phyloP scores from a whole-genome alignment of 2,888 invertebrate genomes.

The Apodemia duryi region DNA sequence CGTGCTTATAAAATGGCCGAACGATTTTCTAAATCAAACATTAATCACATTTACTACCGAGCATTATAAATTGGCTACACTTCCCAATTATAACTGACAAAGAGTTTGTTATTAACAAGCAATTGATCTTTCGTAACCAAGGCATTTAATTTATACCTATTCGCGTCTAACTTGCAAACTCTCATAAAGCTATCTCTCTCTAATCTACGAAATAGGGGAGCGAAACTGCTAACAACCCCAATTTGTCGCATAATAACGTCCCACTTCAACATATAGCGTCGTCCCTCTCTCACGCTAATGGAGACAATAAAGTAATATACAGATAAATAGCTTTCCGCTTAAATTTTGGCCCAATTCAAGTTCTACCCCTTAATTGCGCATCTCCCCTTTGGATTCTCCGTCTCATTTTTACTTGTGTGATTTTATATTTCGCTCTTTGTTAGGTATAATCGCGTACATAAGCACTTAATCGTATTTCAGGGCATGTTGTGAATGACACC shows the following conservation, averaged over 20 bases:
- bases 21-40: slow-evolving; percentile 47
- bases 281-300: slow-evolving; percentile 59
- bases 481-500: slow-evolving; percentile 57
- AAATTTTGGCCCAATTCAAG: slow-evolving; percentile 75
- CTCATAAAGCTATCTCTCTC: slow-evolving; percentile 38
- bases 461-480: slow-evolving; percentile 76
- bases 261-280: slow-evolving; percentile 39
- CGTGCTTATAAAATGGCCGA: slow-evolving; percentile 40
- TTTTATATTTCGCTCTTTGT: slow-evolving; percentile 34
- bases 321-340: slow-evolving; percentile 74
- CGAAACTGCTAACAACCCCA: slow-evolving; percentile 43
- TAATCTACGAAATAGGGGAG: slow-evolving; percentile 39
- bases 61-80: slow-evolving; percentile 31
- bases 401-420: slow-evolving; percentile 41
- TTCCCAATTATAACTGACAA: slow-evolving; percentile 56
- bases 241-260: slow-evolving; percentile 44
- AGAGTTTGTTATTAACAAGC: slow-evolving; percentile 49
- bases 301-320: slow-evolving; percentile 77
- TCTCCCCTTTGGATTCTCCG: slow-evolving; percentile 49
- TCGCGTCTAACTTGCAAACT: slow-evolving; percentile 20
- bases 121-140: slow-evolving; percentile 52
- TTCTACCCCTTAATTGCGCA: slow-evolving; percentile 68
- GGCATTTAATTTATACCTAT: slow-evolving; percentile 33
- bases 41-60: slow-evolving; percentile 48
- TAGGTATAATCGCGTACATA: slow-evolving; percentile 72